A percentile compares a stretch with the other conserved stretches of the same genome.
phyloP scores from a whole-genome alignment of 2,888 invertebrate species.

The Drosophila mayaguana region DNA sequence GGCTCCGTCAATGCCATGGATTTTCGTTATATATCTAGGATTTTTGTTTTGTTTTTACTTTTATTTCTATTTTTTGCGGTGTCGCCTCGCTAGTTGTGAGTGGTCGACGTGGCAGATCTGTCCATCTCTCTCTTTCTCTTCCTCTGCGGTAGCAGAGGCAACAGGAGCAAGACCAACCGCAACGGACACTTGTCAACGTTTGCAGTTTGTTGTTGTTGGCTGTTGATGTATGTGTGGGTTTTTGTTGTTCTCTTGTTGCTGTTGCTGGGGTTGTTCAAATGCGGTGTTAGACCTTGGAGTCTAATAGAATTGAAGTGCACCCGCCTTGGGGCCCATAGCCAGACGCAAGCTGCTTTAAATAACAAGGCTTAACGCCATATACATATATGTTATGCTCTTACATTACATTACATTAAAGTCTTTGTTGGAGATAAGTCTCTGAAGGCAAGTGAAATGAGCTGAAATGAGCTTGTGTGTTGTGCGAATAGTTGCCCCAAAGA shows the following conservation, averaged over 20 bases:
- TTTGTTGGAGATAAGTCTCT: background rate
- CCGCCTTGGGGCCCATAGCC: background rate
- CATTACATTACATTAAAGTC: background rate
- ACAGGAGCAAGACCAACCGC: conserved; percentile 39
- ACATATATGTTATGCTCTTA: background rate
- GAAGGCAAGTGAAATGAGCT: no score
- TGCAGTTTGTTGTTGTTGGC: conserved; percentile 29
- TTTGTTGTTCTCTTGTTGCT: background rate
- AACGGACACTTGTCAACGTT: conserved; percentile 51
- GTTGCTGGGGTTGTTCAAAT: conserved; percentile 6
- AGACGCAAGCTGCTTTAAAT: background rate
- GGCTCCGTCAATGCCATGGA: conserved; percentile 32
- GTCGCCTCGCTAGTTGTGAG: conserved; percentile 11
- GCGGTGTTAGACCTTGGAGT: background rate
- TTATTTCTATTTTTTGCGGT: background rate
- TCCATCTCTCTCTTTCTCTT: background rate
- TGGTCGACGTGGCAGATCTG: conserved; percentile 7
- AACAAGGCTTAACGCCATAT: background rate
- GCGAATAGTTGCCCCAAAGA: no score
- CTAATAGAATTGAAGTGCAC: conserved; percentile 10
- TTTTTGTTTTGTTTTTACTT: background rate
- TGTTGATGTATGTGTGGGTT: conserved; percentile 23
- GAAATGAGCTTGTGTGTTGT: no score
- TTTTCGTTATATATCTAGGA: conserved; percentile 7
- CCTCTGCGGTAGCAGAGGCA: background rate